Conservation (phyloP, 2,888 invertebrate species). For the Stegana nigrithorax region DNA sequence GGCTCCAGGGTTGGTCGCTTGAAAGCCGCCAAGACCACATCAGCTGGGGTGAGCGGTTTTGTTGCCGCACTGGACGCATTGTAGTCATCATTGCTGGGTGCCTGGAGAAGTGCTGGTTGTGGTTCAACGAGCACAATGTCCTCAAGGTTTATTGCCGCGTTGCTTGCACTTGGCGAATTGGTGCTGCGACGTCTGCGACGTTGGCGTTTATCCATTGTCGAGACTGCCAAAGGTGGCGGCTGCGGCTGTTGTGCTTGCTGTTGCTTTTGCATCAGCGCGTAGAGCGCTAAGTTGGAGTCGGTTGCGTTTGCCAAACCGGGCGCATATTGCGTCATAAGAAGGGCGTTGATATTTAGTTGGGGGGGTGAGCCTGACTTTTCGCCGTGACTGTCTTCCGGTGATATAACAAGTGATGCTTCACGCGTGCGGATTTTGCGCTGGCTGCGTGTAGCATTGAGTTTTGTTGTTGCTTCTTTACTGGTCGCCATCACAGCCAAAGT, state of each 20-base stretch:
- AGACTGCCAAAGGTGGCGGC: conserved; percentile 37
- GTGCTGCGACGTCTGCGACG: conserved; percentile 41
- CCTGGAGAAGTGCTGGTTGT: conserved; percentile 23
- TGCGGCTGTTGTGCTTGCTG: conserved; percentile 38
- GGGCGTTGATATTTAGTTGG: conserved; percentile 41
- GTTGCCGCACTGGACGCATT: not conserved
- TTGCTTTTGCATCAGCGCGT: conserved; percentile 51
- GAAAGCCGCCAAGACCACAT: not conserved
- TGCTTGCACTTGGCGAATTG: conserved; percentile 31
- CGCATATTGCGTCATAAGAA: conserved; percentile 42
- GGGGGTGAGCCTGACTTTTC: conserved; percentile 25
- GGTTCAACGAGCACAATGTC: conserved; percentile 63
- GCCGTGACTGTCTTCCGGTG: not conserved
- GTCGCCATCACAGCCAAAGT: too few relatives aligned
- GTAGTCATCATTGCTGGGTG: not conserved
- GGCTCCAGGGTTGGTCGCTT: conserved; percentile 17
- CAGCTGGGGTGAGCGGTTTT: not conserved
- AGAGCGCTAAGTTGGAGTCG: conserved; percentile 46
- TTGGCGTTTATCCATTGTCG: conserved; percentile 8
- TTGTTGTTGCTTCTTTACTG: not conserved
- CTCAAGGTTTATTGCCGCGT: conserved; percentile 51
- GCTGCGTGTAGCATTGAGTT: not conserved
- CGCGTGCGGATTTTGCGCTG: conserved; percentile 41
- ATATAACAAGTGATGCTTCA: conserved; percentile 18
- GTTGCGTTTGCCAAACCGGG: conserved; percentile 36